Conservation (phyloP, 1,140 invertebrate genomes). For the Anastrepha obliqua region DNA sequence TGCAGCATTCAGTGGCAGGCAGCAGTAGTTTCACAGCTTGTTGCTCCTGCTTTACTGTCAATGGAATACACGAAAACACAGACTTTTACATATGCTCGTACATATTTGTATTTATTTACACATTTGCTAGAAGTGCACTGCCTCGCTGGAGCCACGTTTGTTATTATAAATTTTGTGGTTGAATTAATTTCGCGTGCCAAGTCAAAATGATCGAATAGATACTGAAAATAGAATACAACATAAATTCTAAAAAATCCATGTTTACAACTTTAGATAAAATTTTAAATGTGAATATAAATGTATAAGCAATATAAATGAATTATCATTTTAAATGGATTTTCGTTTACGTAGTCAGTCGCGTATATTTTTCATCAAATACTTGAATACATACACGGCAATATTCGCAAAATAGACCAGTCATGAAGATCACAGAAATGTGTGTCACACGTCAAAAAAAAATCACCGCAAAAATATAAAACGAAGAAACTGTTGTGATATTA, state of each 20-base stretch:
- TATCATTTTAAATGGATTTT: neutral
- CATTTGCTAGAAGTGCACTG: neutral
- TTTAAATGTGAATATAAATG: neutral
- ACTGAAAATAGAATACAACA: neutral
- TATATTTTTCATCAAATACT: too few species aligned
- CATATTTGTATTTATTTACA: neutral
- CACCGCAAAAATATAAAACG: too few species aligned
- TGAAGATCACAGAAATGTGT: too few species aligned
- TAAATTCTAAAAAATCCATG: neutral
- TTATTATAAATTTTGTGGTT: constrained; percentile 33
- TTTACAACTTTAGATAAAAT: too few species aligned
- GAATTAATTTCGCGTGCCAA: constrained; percentile 13
- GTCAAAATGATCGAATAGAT: constrained; percentile 23
- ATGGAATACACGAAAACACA: neutral
- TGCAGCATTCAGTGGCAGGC: constrained; percentile 6
- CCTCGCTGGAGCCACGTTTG: neutral
- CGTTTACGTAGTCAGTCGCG: too few species aligned
- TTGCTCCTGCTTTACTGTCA: constrained; percentile 17
- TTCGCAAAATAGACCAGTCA: too few species aligned
- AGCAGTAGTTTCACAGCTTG: constrained; percentile 7
- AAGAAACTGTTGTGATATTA: too few species aligned
- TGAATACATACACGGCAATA: too few species aligned
- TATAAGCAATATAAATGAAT: neutral
- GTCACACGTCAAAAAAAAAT: too few species aligned
- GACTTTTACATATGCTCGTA: neutral